Base-by-base conservation (phyloP, 1,140 invertebrate species). In the Antheraea pernyi region DNA sequence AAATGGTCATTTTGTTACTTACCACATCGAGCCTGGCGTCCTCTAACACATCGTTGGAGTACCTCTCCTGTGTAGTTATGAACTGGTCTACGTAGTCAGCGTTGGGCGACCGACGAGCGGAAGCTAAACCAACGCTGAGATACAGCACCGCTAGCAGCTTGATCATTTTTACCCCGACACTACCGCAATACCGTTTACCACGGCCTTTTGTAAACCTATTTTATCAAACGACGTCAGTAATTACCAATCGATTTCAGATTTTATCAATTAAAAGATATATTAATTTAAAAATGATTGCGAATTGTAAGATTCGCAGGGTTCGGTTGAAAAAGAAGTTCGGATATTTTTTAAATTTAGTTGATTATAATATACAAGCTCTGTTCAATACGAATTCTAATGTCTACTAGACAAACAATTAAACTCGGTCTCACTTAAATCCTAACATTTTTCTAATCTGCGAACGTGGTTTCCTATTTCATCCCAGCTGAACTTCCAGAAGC, bases 401-500 rank as follows among this genome's bases (percentile, higher is more conserved):
- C n/a, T n/a, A n/a, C n/a, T n/a, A n/a, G n/a, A n/a, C n/a, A n/a
- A n/a, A n/a, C n/a, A n/a, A n/a, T n/a, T n/a, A n/a, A n/a, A n/a
- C n/a, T n/a, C n/a, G n/a, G 94, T 0, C 94, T 95, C 16, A 95
- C 82, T 88, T 6, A 94, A 18, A 76, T 94, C n/a, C n/a, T n/a
- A n/a, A n/a, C n/a, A n/a, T n/a, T n/a, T n/a, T n/a, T n/a, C n/a
- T n/a, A n/a, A n/a, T n/a, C n/a, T n/a, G n/a, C n/a, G n/a, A n/a
- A n/a, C 94, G 46, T 89, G 80, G 13, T 85, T 66, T 8, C 91
- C 94, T 1, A 93, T 91, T 83, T 94, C 92, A 77, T 97, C 94
- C 88, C 93, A 96, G 69, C 94, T 95, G 83, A 89, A 89, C 81
- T 84, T 82, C 91, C 93, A 91, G 76, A 88, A 93, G 19, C 64